Evolutionary conservation across 2,797 vertebrate genomes (phyloP).

Genomic region (Poeciliopsis paucimaculata): DNA sequence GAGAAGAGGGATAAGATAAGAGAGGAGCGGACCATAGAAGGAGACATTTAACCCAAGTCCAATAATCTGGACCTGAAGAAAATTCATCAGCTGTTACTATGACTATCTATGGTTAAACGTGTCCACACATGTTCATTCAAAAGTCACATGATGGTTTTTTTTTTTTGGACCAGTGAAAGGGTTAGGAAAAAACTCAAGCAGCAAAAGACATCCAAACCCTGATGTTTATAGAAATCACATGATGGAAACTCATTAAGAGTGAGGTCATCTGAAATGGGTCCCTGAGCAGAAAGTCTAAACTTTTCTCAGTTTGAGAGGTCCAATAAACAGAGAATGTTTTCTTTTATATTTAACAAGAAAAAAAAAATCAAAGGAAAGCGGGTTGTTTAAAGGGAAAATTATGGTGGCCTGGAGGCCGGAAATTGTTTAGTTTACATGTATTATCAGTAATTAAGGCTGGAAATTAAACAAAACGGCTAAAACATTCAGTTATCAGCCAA

Average conservation of each 20-base stretch:
- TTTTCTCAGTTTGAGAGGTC: background rate
- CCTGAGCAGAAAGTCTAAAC: conserved; percentile 8
- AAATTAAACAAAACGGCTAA: background rate
- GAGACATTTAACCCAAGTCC: conserved; percentile 64
- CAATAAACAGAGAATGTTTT: background rate
- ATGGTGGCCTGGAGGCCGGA: background rate
- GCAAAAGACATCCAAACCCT: conserved; percentile 32
- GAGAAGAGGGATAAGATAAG: conserved; percentile 42
- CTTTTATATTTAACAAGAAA: background rate
- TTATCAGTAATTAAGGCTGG: conserved; percentile 1
- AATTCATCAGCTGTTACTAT: conserved; percentile 71
- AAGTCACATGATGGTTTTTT: conserved; percentile 61
- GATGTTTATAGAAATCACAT: conserved; percentile 44
- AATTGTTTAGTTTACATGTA: background rate
- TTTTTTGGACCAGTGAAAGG: conserved; percentile 55
- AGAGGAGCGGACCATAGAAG: conserved; percentile 71
- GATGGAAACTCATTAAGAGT: conserved; percentile 60
- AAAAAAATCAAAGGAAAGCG: background rate
- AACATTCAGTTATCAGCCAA: background rate
- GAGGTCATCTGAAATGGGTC: conserved; percentile 27
- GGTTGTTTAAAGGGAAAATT: background rate
- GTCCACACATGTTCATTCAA: conserved; percentile 10
- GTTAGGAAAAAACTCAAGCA: conserved; percentile 27
- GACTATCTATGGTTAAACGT: conserved; percentile 73
- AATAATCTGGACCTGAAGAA: conserved; percentile 65